These are phyloP conservation scores for Trematocara unimaculatum DNA, from an alignment of 2,113 vertebrate species.

Conservation along the genomic window DNA sequence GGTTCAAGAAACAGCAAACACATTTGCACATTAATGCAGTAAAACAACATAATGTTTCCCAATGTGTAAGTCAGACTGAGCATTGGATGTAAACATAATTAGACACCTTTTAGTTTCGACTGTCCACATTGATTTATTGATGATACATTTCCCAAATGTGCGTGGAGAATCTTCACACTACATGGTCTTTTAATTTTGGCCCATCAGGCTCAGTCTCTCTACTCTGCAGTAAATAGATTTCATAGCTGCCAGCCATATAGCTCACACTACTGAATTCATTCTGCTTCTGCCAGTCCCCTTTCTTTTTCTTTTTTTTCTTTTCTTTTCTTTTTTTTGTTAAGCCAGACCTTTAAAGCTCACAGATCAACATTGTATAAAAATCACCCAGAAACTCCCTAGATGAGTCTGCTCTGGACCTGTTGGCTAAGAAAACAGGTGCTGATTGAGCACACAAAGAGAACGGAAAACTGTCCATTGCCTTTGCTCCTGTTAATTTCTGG, in stretches of 20 bases:
- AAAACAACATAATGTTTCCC: conserved; percentile 3
- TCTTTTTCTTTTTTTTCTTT: neutral
- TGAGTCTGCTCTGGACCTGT: neutral
- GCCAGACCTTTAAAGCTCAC: neutral
- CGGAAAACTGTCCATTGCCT: neutral
- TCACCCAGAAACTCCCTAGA: neutral
- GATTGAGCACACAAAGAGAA: neutral
- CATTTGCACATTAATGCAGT: conserved; percentile 9
- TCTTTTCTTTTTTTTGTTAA: neutral
- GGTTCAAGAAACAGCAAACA: neutral
- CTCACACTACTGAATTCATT: conserved; percentile 20
- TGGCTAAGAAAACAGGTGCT: neutral
- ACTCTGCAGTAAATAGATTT: conserved; percentile 29
- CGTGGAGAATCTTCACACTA: conserved; percentile 22
- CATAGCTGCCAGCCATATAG: conserved; percentile 32
- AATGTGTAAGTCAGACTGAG: neutral
- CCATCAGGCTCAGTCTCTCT: neutral
- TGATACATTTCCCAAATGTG: conserved; percentile 19
- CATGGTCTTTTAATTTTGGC: conserved; percentile 35
- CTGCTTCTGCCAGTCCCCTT: neutral
- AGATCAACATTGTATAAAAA: conserved; percentile 24
- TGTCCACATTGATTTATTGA: conserved; percentile 52
- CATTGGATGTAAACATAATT: conserved; percentile 27
- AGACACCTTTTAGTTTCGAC: conserved; percentile 20
- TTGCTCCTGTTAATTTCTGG: neutral